Conservation (phyloP, 2,797 vertebrate genomes). For the Tauraco hartlaubi region DNA sequence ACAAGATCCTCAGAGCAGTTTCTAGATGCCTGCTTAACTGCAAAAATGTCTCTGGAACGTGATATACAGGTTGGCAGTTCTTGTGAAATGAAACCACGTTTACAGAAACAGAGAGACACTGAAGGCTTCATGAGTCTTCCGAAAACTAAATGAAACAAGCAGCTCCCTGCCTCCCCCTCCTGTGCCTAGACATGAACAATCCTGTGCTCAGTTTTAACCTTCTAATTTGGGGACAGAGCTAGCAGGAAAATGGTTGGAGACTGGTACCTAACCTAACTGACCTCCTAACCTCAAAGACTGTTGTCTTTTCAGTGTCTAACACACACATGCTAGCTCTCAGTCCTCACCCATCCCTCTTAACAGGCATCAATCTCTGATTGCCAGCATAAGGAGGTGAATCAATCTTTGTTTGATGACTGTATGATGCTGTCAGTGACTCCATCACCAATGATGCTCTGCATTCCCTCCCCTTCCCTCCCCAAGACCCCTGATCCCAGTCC, state of each 20-base stretch:
- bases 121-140: background rate
- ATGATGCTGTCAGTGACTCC: background rate
- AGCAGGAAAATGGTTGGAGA: background rate
- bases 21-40: background rate
- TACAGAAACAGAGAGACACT: background rate
- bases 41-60: background rate
- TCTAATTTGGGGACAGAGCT: background rate
- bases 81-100: background rate
- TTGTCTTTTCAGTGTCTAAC: background rate
- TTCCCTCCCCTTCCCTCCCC: background rate
- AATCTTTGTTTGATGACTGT: background rate
- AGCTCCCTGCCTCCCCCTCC: background rate
- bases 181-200: background rate
- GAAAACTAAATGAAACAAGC: background rate
- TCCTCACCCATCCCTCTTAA: background rate
- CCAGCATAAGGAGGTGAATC: background rate
- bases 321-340: background rate
- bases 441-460: background rate
- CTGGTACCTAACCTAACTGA: background rate
- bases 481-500: background rate
- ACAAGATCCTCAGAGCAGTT: background rate
- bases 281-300: background rate
- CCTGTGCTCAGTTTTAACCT: background rate
- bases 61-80: background rate
- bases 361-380: background rate